phyloP scores from a whole-genome alignment of 1,140 invertebrate genomes.

The Halotydeus destructor region DNA sequence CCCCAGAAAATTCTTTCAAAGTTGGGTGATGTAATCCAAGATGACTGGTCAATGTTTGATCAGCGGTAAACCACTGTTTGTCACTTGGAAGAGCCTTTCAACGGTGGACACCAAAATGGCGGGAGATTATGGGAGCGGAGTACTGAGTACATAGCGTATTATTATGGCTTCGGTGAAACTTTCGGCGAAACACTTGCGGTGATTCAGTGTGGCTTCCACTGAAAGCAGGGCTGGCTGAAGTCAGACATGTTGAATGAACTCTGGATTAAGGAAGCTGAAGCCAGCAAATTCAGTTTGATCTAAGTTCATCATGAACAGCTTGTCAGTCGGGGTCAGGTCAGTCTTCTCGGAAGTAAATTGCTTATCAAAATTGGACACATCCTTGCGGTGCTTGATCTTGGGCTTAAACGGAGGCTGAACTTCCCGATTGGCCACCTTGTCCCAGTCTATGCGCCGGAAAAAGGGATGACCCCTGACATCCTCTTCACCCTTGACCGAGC shows the following conservation, averaged over 20 bases:
- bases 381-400: conserved; percentile 94
- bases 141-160: too few species aligned
- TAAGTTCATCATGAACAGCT: conserved; percentile 98
- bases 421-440: conserved; percentile 79
- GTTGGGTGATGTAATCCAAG: too few species aligned
- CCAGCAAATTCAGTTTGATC: conserved; percentile 99
- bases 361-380: conserved; percentile 97
- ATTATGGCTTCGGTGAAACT: too few species aligned
- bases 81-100: too few species aligned
- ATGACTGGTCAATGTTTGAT: too few species aligned
- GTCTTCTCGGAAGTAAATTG: conserved; percentile 97
- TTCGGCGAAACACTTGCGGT: too few species aligned
- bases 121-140: too few species aligned
- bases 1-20: too few species aligned
- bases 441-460: conserved; percentile 95
- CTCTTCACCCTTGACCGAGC: conserved; percentile 61
- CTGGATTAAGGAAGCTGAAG: conserved; percentile 94
- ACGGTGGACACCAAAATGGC: too few species aligned
- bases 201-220: too few species aligned
- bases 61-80: too few species aligned
- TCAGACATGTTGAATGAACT: conserved; percentile 62
- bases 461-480: conserved; percentile 87
- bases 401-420: conserved; percentile 98
- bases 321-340: conserved; percentile 93
- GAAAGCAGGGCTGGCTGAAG: too few species aligned